Evolutionary conservation across 2,888 invertebrate genomes (phyloP).

Genomic region (Drosophila affinis): DNA sequence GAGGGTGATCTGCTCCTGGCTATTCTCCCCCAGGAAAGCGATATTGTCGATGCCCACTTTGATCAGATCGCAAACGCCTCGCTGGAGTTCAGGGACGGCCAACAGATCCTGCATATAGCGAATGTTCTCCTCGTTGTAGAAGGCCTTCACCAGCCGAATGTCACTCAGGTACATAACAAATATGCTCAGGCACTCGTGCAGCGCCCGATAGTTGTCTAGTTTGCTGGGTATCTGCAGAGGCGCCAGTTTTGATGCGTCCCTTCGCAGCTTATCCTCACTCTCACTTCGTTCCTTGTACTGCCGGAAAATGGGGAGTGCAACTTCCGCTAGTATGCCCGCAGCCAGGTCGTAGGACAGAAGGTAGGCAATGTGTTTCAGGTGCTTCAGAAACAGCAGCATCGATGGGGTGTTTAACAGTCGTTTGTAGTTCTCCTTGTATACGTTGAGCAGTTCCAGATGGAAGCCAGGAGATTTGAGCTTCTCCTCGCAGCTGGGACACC

Average conservation of each 20-base stretch:
- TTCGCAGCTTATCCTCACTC: not conserved
- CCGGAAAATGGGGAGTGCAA: constrained; percentile 82
- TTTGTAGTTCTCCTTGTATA: constrained; percentile 66
- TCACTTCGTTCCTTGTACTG: constrained; percentile 66
- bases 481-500: constrained; percentile 76
- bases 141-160: constrained; percentile 81
- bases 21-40: constrained; percentile 80
- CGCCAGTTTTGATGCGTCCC: constrained; percentile 26
- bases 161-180: constrained; percentile 82
- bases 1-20: constrained; percentile 73
- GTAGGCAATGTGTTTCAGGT: constrained; percentile 81
- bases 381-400: constrained; percentile 78
- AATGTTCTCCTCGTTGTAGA: constrained; percentile 82
- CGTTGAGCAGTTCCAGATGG: constrained; percentile 69
- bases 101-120: constrained; percentile 81
- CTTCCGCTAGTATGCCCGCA: constrained; percentile 79
- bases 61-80: constrained; percentile 82
- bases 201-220: constrained; percentile 53
- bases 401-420: constrained; percentile 50
- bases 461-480: constrained; percentile 80
- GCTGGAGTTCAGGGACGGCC: constrained; percentile 76
- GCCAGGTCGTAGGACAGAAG: constrained; percentile 79
- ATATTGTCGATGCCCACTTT: constrained; percentile 83
- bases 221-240: constrained; percentile 34
- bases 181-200: constrained; percentile 81